A percentile compares a stretch with the other conserved stretches of the same genome.
Conservation (phyloP, 2,888 invertebrate genomes). For the Eristalinus aeneus region DNA sequence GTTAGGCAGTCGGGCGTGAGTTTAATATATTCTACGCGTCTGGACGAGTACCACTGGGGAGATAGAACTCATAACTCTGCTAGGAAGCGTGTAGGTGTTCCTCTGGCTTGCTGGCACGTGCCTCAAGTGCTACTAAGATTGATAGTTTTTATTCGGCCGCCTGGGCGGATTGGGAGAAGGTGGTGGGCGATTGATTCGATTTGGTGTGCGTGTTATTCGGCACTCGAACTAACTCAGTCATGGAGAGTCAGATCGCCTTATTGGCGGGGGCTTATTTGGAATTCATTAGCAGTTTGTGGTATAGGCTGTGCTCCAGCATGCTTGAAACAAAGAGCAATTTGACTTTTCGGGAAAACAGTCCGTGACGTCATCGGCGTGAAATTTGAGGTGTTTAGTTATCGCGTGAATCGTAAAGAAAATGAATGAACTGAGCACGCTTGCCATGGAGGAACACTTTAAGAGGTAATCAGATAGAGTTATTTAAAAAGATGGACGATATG, state of each 20-base stretch:
- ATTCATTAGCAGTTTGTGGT: not conserved
- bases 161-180: not conserved
- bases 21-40: not conserved
- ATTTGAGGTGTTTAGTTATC: not conserved
- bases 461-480: not conserved
- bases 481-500: not conserved
- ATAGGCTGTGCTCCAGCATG: not conserved
- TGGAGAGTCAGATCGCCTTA: not conserved
- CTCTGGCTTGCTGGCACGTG: conserved; percentile 11
- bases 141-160: not conserved
- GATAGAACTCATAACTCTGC: conserved; percentile 22
- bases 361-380: not conserved
- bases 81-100: conserved; percentile 11
- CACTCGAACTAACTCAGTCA: not conserved
- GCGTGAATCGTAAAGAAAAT: not conserved
- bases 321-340: not conserved
- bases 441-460: not conserved
- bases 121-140: conserved; percentile 29
- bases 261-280: not conserved
- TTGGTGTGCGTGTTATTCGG: not conserved
- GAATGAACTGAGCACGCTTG: not conserved
- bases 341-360: not conserved
- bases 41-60: not conserved
- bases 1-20: not conserved
- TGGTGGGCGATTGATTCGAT: not conserved